phyloP scores from a whole-genome alignment of 2,888 invertebrate genomes.

The Standfussiana lucernea region DNA sequence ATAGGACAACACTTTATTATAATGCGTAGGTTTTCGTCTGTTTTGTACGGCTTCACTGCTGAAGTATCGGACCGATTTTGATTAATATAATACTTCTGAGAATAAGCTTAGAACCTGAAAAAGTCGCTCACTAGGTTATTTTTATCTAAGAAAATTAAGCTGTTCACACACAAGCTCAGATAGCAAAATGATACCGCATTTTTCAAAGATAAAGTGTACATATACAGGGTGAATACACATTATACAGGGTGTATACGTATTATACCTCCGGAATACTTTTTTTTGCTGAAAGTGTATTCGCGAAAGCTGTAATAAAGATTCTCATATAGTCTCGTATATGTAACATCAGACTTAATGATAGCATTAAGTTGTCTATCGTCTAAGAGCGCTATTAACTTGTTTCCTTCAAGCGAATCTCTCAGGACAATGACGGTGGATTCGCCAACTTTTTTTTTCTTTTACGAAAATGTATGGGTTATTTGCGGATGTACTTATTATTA shows the following conservation, averaged over 20 bases:
- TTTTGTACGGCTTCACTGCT: not conserved
- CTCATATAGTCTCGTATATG: conserved; percentile 47
- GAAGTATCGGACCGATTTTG: not conserved
- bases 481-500: conserved; percentile 8
- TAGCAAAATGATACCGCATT: not conserved
- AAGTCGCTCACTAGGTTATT: not conserved
- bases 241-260: not conserved
- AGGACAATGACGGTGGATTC: conserved; percentile 40
- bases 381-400: conserved; percentile 60
- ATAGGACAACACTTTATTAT: not conserved
- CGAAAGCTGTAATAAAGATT: conserved; percentile 44
- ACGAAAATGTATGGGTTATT: conserved; percentile 37
- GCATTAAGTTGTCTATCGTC: conserved; percentile 64
- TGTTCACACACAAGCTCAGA: not conserved
- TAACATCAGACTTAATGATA: conserved; percentile 55
- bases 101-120: not conserved
- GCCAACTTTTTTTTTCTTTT: conserved; percentile 31
- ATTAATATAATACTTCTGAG: not conserved
- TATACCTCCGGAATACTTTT: conserved; percentile 33
- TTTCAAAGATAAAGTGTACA: conserved; percentile 3
- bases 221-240: not conserved
- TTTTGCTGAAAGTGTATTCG: conserved; percentile 24
- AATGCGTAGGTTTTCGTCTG: not conserved
- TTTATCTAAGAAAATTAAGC: not conserved
- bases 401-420: conserved; percentile 49